Percentiles rank a stretch among this genome's conserved stretches.
Evolutionary conservation across 2,113 vertebrate species (phyloP).

Genomic region (Gadus macrocephalus): DNA sequence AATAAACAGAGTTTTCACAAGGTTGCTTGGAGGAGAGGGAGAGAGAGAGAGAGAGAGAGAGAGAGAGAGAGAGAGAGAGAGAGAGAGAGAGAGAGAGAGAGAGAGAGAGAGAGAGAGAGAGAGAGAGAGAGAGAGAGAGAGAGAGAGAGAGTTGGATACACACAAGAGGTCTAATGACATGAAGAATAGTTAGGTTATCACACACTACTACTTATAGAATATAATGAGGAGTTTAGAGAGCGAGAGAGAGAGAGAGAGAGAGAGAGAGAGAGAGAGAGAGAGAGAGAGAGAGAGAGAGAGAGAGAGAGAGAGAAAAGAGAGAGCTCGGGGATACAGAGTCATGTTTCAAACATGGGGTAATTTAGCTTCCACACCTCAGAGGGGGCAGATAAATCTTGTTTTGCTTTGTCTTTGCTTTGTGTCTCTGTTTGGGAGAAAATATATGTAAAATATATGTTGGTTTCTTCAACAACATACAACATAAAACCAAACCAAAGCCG

Average conservation of each 20-base stretch:
- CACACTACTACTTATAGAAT: no score
- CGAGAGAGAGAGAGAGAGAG: no score
- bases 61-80: neutral
- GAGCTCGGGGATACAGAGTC: conserved; percentile 4
- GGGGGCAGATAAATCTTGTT: conserved; percentile 13
- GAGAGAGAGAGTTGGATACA: neutral
- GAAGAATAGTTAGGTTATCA: no score
- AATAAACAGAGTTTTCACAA: conserved; percentile 43
- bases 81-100: neutral
- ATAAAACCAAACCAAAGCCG: no score
- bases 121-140: conserved; percentile 8
- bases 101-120: conserved; percentile 18
- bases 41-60: conserved; percentile 9
- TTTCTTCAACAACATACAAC: conserved; percentile 4
- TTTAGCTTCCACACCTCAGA: conserved; percentile 38
- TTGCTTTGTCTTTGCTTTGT: neutral
- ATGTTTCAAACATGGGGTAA: conserved; percentile 20
- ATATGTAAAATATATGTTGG: neutral
- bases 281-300: neutral
- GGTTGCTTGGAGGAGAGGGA: conserved; percentile 16
- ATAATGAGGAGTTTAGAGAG: no score
- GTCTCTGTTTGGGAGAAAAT: conserved; percentile 12
- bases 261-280: neutral
- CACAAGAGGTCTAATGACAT: no score
- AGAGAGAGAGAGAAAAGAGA: neutral